Evolutionary conservation across 2,888 invertebrate genomes (phyloP).

Genomic region (Drosophila sordidula): DNA sequence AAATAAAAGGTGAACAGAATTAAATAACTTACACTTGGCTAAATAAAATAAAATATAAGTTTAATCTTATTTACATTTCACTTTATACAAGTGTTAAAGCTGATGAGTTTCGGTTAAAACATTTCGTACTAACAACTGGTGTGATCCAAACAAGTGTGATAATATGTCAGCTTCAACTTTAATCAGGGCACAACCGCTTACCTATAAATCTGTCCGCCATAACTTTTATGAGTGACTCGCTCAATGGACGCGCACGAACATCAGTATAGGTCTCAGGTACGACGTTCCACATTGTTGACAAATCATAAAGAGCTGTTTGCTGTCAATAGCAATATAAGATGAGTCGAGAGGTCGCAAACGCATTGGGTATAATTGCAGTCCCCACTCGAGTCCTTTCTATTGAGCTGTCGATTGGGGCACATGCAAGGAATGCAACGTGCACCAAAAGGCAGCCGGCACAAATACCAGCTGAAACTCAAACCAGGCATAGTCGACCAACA

Average conservation of each 20-base stretch:
- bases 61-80: constrained; percentile 51
- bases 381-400: constrained; percentile 18
- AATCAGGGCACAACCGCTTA: constrained; percentile 43
- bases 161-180: constrained; percentile 55
- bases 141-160: neutral
- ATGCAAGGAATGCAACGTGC: neutral
- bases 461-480: constrained; percentile 5
- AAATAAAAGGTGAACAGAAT: constrained; percentile 20
- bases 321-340: constrained; percentile 60
- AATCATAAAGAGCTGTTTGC: constrained; percentile 70
- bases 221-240: no score
- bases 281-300: constrained; percentile 76
- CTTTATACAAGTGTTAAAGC: constrained; percentile 44
- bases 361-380: constrained; percentile 23
- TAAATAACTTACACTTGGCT: constrained; percentile 33
- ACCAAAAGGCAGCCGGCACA: constrained; percentile 2
- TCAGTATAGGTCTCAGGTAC: constrained; percentile 18
- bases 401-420: constrained; percentile 32
- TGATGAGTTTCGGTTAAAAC: no score
- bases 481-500: constrained; percentile 44
- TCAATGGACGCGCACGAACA: neutral
- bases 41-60: constrained; percentile 74
- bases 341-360: constrained; percentile 25
- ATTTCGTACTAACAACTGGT: no score
- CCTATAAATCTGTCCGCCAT: no score